A percentile compares a stretch with the other conserved stretches of the same genome.
These are phyloP conservation scores for Megaceryle maxima DNA, from an alignment of 2,113 vertebrate genomes.

Conservation along the genomic window DNA sequence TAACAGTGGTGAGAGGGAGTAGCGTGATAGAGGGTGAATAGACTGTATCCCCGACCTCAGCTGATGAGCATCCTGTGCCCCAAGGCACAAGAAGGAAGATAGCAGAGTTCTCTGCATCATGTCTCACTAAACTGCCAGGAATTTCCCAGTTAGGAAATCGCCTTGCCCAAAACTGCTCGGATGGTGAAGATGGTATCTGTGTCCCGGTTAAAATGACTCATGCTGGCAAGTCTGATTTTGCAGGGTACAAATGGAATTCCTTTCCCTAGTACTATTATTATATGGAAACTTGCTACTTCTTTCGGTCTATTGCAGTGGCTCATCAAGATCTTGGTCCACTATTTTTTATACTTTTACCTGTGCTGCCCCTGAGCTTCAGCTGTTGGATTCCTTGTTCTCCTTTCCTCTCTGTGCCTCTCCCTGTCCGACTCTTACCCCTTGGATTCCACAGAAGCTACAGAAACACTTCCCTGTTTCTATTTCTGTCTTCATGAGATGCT, in stretches of 20 bases:
- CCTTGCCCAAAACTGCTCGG: neutral
- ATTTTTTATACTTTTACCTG: neutral
- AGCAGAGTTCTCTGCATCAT: neutral
- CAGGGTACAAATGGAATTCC: neutral
- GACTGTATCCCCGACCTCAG: neutral
- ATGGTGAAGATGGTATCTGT: neutral
- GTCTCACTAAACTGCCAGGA: neutral
- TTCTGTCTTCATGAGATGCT: neutral
- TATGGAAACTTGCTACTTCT: neutral
- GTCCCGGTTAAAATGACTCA: neutral
- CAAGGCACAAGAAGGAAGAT: rapidly evolving
- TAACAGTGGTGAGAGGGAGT: neutral
- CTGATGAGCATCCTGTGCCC: neutral
- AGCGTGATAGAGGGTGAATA: rapidly evolving
- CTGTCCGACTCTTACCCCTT: neutral
- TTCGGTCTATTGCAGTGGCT: neutral
- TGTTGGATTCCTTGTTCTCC: neutral
- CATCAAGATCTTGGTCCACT: rapidly evolving
- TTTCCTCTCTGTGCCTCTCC: neutral
- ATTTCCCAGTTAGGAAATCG: neutral
- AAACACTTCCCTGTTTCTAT: neutral
- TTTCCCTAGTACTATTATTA: neutral
- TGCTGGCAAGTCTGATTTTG: neutral
- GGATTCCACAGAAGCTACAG: neutral
- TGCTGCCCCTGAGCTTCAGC: neutral